Conservation (phyloP, 2,113 vertebrate species). For the Alethe diademata region DNA sequence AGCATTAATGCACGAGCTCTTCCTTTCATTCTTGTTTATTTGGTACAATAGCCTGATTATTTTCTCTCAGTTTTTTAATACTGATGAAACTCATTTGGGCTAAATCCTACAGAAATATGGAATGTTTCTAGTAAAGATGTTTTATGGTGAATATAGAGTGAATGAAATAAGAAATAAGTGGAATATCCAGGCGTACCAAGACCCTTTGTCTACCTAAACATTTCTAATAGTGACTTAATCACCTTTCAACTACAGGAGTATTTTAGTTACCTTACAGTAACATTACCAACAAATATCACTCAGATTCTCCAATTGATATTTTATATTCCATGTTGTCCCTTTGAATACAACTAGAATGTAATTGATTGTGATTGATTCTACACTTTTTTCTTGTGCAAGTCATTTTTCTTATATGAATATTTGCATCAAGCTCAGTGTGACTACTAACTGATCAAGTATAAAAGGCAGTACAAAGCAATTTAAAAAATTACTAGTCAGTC, state of each 20-base stretch:
- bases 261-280: background rate
- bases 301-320: background rate
- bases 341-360: background rate
- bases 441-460: background rate
- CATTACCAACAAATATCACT: background rate
- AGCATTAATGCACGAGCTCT: accelerated
- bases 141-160: background rate
- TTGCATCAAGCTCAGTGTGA: background rate
- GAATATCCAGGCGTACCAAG: background rate
- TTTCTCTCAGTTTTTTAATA: background rate
- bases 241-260: background rate
- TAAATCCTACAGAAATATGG: background rate
- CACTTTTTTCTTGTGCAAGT: background rate
- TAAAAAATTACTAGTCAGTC: background rate
- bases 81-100: background rate
- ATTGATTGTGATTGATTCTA: background rate
- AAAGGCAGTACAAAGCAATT: background rate
- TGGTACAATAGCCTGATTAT: background rate
- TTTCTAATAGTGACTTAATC: background rate
- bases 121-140: background rate
- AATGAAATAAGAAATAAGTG: background rate
- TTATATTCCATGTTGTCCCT: background rate
- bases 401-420: background rate
- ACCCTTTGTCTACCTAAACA: background rate
- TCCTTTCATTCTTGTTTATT: background rate